Evolutionary conservation across 2,113 vertebrate genomes (phyloP), one percentile per base, ranked within the genome.

Genomic region (Stomatorhinus ivindoensis): DNA sequence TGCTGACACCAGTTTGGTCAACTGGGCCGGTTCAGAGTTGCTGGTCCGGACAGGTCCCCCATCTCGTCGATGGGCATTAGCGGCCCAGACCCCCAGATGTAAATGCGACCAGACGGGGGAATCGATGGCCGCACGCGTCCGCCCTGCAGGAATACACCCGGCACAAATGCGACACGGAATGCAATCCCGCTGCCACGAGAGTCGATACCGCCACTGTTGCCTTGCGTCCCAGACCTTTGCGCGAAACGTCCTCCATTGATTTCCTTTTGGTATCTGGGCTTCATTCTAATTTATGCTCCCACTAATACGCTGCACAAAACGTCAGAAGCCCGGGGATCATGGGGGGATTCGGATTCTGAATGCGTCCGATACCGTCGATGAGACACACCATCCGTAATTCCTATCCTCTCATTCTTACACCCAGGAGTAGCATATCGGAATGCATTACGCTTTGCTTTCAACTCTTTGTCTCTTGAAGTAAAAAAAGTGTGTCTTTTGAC

Each of bases 211-310:
- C 58, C 35, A 5, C 51, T 9, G 27, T 27, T 19, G 51, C 51
- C 35, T 55, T 87, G n/a, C 19, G 31, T 15, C 50, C 50, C 85
- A 87, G 48, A 65, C 53, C 53, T 87, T 87, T 88, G 87, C 42
- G 24, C 24, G 58, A 69, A 69, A 88, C 46, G 61, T 47, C 51
- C 51, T 65, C 87, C 65, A 88, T 69, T 69, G 87, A 88, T 88
- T 73, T 73, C 15, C 44, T 88, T 88, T 84, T 47, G 19, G 61
- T 88, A 48, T 50, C 13, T 31, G 21, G 44, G 27, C 58, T 69
- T 19, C 58, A 73, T 15, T 73, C 61, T 73, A 48, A 88, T 69
- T 27, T 21, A 48, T 61, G 35, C 27, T 46, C 44, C 21, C 24
- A 39, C 87, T 46, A 87, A 87, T 44, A n/a, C 39, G 19, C 21